Conservation (phyloP, 2,113 vertebrate species). For the Salvelinus fontinalis region DNA sequence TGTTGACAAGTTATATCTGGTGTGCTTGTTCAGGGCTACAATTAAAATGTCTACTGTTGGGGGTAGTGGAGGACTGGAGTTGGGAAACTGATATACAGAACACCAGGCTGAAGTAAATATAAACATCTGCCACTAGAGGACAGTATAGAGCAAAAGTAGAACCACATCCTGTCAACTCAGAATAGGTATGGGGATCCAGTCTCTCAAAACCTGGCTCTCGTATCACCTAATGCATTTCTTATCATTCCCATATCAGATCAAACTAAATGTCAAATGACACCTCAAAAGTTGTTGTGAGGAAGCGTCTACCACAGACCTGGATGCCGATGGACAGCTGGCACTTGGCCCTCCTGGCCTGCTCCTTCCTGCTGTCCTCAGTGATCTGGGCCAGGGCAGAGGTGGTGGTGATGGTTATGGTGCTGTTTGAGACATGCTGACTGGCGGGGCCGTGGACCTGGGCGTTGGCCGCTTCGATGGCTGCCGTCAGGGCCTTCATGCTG, state of each 20-base stretch:
- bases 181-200: not conserved
- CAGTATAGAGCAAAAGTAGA: not conserved
- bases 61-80: too few relatives aligned
- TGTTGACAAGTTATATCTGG: too few relatives aligned
- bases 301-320: conserved; percentile 77
- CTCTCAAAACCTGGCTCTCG: not conserved
- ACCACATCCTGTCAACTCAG: not conserved
- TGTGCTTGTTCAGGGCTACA: too few relatives aligned
- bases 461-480: conserved; percentile 96
- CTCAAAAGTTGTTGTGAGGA: not conserved
- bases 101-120: too few relatives aligned
- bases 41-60: too few relatives aligned
- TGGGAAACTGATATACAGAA: too few relatives aligned
- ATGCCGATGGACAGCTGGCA: conserved; percentile 93
- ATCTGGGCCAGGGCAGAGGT: conserved; percentile 23
- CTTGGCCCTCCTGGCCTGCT: conserved; percentile 87
- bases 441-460: conserved; percentile 97
- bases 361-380: conserved; percentile 81
- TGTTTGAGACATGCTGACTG: conserved; percentile 90
- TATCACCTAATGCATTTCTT: too few relatives aligned
- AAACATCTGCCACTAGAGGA: conserved; percentile 1
- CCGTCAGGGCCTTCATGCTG: conserved; percentile 98
- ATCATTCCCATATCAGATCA: too few relatives aligned
- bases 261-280: not conserved
- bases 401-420: conserved; percentile 68